Conservation (phyloP, 2,113 vertebrate species). For the Paratilapia polleni region DNA sequence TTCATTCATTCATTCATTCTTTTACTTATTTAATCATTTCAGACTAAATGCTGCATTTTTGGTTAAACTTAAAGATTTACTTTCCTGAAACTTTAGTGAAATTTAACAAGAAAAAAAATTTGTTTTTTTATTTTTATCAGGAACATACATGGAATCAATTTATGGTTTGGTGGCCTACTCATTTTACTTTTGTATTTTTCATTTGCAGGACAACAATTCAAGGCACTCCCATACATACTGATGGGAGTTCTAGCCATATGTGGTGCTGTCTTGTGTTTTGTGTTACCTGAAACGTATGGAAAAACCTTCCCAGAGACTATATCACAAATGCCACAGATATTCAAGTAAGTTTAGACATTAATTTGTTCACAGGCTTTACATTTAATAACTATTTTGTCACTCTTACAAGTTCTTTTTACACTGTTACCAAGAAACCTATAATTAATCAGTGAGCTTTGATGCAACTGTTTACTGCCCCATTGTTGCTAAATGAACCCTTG, state of each 20-base stretch:
- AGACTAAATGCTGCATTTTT: background rate
- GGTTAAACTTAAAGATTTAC: no score
- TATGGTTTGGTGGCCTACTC: background rate
- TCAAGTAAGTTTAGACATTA: conserved; percentile 73
- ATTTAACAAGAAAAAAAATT: background rate
- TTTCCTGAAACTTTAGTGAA: no score
- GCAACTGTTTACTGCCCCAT: no score
- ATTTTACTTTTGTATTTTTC: background rate
- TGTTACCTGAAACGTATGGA: conserved; percentile 85
- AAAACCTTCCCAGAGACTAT: conserved; percentile 85
- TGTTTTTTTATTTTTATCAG: background rate
- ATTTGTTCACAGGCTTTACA: background rate
- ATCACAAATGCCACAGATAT: conserved; percentile 85
- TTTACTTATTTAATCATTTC: background rate
- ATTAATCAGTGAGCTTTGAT: no score
- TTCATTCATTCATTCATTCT: no score
- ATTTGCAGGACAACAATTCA: conserved; percentile 82
- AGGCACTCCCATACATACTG: conserved; percentile 85
- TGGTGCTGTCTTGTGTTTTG: conserved; percentile 82
- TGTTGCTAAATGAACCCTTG: background rate
- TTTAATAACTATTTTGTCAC: background rate
- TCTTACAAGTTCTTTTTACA: background rate
- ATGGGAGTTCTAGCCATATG: conserved; percentile 87
- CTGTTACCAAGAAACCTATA: no score
- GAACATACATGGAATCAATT: background rate